These are phyloP conservation scores for Tetropium fuscum DNA, from an alignment of 2,888 invertebrate species.

Conservation along the genomic window DNA sequence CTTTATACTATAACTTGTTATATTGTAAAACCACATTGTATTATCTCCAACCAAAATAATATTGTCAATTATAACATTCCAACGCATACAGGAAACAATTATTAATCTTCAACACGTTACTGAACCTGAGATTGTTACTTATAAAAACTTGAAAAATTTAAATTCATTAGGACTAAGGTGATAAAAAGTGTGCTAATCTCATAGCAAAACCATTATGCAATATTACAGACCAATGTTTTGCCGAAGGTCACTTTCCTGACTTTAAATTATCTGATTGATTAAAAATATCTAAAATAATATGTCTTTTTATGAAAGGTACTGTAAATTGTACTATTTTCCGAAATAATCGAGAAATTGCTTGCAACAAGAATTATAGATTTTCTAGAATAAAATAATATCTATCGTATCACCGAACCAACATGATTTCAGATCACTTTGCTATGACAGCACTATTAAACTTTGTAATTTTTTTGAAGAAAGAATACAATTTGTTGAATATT, in stretches of 20 bases:
- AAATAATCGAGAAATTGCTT: slow-evolving; percentile 3
- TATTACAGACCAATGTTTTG: background rate
- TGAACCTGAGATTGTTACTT: background rate
- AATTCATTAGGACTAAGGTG: background rate
- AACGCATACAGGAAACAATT: background rate
- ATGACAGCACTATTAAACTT: too few relatives aligned
- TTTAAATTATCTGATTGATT: too few relatives aligned
- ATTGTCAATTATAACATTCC: background rate
- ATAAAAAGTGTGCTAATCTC: background rate
- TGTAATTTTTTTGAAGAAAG: too few relatives aligned
- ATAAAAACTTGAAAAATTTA: background rate
- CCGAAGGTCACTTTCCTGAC: background rate
- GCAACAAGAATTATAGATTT: too few relatives aligned
- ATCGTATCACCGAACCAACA: background rate
- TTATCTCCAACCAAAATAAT: background rate
- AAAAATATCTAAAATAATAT: background rate
- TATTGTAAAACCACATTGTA: too few relatives aligned
- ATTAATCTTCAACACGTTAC: background rate
- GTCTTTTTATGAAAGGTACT: background rate
- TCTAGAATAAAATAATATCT: background rate
- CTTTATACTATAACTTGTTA: too few relatives aligned
- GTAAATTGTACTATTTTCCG: background rate
- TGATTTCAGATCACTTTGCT: background rate
- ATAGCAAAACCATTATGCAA: background rate
- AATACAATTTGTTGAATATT: too few relatives aligned